Base-by-base conservation (phyloP, 1,140 invertebrate genomes). In the Drusus annulatus region DNA sequence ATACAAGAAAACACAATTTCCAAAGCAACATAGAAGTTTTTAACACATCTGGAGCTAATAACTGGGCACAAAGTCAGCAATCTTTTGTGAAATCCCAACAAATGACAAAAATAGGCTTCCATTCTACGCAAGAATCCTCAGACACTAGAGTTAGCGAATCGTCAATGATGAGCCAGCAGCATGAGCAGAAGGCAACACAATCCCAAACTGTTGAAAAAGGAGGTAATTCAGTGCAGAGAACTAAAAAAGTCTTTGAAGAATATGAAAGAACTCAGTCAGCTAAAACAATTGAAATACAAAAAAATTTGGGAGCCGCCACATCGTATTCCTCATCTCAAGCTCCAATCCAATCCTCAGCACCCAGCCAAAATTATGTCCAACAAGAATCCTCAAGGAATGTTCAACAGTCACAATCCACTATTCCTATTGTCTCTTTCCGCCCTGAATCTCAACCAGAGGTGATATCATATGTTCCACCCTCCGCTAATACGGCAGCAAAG, bases 161-260 rank as follows among this genome's bases (percentile, higher is more conserved):
- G 77, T 87, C 87, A 25, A 81, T 86, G 82, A 76, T 86, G 16
- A 87, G 87, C 80, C 86, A 89, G 83, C 87, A 88, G 84, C 89
- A 86, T 80, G 86, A 84, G 60, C 87, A 90, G 81, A 86, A 86
- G 79, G 85, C 88, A 84, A 86, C 85, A 80, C 86, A 89, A 80
- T 86, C 87, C 50, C 87, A 89, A 80, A 89, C 91, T 65, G 85
- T 87, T 45, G 89, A 92, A 83, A 88, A 90, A 84, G 91, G 91
- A 23, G 87, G 88, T 74, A 90, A 88, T 6, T 91, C 91, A 71
- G 89, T 93, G 31, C 91, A 93, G 82, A 89, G 91, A 10, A 91
- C 90, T n/a, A 91, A 88, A 85, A 90, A 90, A 83, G 91, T 92
- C 5, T 92, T 90, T 81, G 92, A 93, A 87, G 92, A 93, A 85